Percentiles rank a stretch among this genome's conserved stretches.
Conservation (phyloP, 1,140 invertebrate species). For the Pentalonia nigronervosa region DNA sequence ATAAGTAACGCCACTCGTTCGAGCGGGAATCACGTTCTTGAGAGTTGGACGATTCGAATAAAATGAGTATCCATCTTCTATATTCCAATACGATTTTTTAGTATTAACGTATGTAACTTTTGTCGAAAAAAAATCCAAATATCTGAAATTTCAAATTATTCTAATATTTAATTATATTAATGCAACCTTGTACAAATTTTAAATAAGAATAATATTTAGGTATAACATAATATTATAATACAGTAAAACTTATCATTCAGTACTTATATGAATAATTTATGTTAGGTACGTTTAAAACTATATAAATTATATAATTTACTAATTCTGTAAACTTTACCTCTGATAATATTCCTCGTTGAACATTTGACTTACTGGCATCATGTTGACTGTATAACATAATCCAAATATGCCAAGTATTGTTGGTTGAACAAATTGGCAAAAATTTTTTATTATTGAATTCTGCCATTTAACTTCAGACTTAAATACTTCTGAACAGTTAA, state of each 20-base stretch:
- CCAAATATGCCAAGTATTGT: not conserved
- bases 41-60: not conserved
- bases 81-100: not conserved
- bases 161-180: not conserved
- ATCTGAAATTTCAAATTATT: not conserved
- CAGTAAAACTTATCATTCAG: no score
- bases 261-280: no score
- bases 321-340: not conserved
- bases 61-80: not conserved
- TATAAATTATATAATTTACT: no score
- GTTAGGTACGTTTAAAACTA: no score
- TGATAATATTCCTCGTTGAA: not conserved
- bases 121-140: conserved; percentile 10
- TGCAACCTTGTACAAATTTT: no score
- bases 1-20: not conserved
- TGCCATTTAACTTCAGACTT: not conserved
- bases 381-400: conserved; percentile 16
- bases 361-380: conserved; percentile 34
- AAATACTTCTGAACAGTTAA: conserved; percentile 25
- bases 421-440: not conserved
- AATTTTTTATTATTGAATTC: not conserved
- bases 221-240: no score
- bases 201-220: no score
- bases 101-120: not conserved
- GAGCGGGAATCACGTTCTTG: not conserved